A percentile compares a stretch with the other conserved stretches of the same genome.
Evolutionary conservation across 2,113 vertebrate genomes (phyloP).

Genomic region (Tringa solitaria): DNA sequence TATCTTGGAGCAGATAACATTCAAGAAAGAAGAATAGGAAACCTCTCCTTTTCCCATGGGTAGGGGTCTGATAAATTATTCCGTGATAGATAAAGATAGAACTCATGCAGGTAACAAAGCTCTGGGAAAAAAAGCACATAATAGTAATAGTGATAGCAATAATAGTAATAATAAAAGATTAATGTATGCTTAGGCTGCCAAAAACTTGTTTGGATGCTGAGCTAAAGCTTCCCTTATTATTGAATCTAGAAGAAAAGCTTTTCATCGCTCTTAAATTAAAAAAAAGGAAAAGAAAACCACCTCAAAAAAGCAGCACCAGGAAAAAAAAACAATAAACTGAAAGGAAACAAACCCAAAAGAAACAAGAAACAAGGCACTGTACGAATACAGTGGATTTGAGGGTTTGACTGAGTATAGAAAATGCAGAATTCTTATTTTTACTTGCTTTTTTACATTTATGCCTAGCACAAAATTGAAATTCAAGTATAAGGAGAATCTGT

Average conservation of each 20-base stretch:
- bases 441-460: neutral
- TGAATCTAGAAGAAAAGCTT: neutral
- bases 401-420: neutral
- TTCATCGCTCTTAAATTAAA: neutral
- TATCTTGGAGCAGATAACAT: conserved; percentile 10
- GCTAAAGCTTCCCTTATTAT: neutral
- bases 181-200: neutral
- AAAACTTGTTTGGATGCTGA: neutral
- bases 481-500: neutral
- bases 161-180: neutral
- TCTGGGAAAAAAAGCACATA: neutral
- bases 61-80: conserved; percentile 7
- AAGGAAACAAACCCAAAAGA: neutral
- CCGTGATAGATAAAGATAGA: neutral
- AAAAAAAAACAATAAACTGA: neutral
- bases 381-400: neutral
- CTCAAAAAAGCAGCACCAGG: neutral
- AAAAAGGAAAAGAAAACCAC: neutral
- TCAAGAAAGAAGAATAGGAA: conserved; percentile 28
- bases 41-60: neutral
- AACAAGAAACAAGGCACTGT: neutral
- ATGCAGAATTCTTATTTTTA: neutral
- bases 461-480: neutral
- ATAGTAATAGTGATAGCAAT: neutral
- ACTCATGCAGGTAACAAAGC: neutral